Evolutionary conservation across 2,113 vertebrate genomes (phyloP).

Genomic region (Strix uralensis): DNA sequence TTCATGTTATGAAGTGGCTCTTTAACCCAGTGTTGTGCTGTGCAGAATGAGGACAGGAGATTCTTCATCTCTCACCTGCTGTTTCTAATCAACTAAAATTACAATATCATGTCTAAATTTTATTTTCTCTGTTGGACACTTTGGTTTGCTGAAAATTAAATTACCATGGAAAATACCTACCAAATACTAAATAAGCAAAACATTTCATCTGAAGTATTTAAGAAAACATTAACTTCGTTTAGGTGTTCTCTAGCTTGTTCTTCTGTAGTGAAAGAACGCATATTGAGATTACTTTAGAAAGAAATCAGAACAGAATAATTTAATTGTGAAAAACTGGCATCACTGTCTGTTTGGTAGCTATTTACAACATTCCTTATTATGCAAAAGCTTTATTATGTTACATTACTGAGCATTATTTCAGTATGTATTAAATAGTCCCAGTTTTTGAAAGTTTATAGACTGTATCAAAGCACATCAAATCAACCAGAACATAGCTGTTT

Average conservation of each 20-base stretch:
- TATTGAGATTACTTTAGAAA: neutral
- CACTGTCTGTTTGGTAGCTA: neutral
- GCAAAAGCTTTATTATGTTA: neutral
- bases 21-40: neutral
- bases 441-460: neutral
- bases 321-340: neutral
- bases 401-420: neutral
- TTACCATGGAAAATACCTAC: neutral
- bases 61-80: neutral
- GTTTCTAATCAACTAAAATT: neutral
- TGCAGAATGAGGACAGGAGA: neutral
- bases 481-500: neutral
- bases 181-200: neutral
- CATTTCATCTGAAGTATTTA: neutral
- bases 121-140: neutral
- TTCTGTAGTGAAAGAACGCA: neutral
- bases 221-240: neutral
- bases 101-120: neutral
- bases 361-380: neutral
- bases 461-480: neutral
- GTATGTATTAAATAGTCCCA: neutral
- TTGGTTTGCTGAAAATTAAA: neutral
- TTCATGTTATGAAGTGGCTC: neutral
- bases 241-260: neutral
- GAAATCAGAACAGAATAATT: neutral